Evolutionary conservation across 2,113 vertebrate species (phyloP).

Genomic region (Chunga burmeisteri): DNA sequence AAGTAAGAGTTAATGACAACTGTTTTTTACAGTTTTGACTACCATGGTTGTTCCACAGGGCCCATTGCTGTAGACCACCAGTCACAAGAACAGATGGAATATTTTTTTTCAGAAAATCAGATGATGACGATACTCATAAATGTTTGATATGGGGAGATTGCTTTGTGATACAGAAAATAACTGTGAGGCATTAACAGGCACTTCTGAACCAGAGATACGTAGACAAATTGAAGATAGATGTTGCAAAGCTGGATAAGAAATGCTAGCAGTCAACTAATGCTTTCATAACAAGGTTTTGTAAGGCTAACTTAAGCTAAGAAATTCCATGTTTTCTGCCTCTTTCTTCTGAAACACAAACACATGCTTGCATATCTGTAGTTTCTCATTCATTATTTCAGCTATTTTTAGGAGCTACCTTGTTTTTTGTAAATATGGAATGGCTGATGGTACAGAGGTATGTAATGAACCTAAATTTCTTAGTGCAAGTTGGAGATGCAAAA

Average conservation of each 20-base stretch:
- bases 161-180: background rate
- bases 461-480: background rate
- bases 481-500: background rate
- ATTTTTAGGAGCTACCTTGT: background rate
- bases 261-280: background rate
- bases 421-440: background rate
- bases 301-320: background rate
- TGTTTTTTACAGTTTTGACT: background rate
- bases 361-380: background rate
- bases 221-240: background rate
- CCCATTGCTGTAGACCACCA: background rate
- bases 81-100: background rate
- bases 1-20: background rate
- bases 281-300: background rate
- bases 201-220: background rate
- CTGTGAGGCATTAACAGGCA: background rate
- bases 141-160: background rate
- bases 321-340: background rate
- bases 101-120: background rate
- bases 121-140: background rate
- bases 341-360: background rate
- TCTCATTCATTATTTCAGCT: background rate
- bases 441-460: background rate
- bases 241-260: background rate
- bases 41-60: background rate